phyloP scores from a whole-genome alignment of 2,113 vertebrate genomes.

The Ia io region DNA sequence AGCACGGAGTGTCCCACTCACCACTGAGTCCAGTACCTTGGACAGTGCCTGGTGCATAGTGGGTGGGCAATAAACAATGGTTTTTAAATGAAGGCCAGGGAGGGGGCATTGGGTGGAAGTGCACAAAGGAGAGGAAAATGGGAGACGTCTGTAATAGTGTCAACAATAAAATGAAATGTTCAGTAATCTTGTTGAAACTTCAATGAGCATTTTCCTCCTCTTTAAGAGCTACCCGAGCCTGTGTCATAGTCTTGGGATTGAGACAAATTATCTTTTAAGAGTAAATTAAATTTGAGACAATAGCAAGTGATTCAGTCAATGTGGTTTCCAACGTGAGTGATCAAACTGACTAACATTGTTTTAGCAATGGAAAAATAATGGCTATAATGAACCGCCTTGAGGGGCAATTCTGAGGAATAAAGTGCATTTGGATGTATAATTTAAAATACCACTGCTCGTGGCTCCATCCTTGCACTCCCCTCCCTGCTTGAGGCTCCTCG shows the following conservation, averaged over 20 bases:
- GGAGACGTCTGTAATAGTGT: not conserved
- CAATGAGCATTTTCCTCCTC: not conserved
- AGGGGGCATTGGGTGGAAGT: not conserved
- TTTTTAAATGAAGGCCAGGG: not conserved
- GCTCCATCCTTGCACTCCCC: not conserved
- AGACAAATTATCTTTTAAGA: not conserved
- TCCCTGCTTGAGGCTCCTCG: not conserved
- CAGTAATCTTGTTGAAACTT: not conserved
- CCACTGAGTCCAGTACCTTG: not conserved
- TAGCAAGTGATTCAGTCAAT: not conserved
- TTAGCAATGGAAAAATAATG: not conserved
- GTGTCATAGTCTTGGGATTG: not conserved
- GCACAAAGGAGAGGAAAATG: not conserved
- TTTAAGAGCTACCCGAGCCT: not conserved
- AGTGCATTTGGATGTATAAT: not conserved
- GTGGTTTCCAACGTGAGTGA: not conserved
- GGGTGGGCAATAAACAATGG: not conserved
- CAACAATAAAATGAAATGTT: not conserved
- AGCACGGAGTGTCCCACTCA: not conserved
- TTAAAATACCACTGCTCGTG: not conserved
- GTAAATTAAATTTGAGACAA: not conserved
- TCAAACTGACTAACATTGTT: not conserved
- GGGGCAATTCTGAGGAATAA: not conserved
- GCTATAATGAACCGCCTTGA: not conserved
- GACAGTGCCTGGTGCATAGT: not conserved